A percentile compares a stretch with the other conserved stretches of the same genome.
These are phyloP conservation scores for Poecilia latipinna DNA, from an alignment of 2,113 vertebrate genomes.

Conservation along the genomic window DNA sequence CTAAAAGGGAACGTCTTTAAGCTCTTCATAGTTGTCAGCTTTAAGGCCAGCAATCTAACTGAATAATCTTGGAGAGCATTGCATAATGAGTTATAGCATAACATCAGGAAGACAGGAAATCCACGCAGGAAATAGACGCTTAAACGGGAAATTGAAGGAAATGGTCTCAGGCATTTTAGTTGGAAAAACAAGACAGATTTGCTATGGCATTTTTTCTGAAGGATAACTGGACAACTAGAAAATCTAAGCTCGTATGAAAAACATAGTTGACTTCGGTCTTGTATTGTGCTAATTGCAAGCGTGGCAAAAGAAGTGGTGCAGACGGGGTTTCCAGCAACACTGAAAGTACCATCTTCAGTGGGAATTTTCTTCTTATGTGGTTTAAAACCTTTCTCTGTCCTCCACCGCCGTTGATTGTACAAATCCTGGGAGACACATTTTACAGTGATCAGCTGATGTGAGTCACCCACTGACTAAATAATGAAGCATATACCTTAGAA, in stretches of 20 bases:
- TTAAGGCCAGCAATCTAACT: neutral
- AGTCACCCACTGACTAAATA: neutral
- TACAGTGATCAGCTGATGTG: neutral
- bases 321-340: neutral
- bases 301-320: neutral
- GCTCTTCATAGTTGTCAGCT: neutral
- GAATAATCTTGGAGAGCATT: neutral
- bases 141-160: conserved; percentile 46
- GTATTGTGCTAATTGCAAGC: neutral
- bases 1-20: neutral
- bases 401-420: neutral
- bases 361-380: neutral
- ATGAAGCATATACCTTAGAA: neutral
- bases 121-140: conserved; percentile 48
- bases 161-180: conserved; percentile 9
- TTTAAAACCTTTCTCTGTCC: neutral
- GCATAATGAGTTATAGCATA: conserved; percentile 3
- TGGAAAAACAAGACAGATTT: conserved; percentile 1
- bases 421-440: neutral
- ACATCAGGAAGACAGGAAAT: conserved; percentile 33
- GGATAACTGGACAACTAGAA: neutral
- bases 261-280: no score
- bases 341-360: neutral
- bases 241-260: neutral
- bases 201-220: neutral